Conservation (phyloP, 2,888 invertebrate genomes). For the Callosobruchus maculatus region DNA sequence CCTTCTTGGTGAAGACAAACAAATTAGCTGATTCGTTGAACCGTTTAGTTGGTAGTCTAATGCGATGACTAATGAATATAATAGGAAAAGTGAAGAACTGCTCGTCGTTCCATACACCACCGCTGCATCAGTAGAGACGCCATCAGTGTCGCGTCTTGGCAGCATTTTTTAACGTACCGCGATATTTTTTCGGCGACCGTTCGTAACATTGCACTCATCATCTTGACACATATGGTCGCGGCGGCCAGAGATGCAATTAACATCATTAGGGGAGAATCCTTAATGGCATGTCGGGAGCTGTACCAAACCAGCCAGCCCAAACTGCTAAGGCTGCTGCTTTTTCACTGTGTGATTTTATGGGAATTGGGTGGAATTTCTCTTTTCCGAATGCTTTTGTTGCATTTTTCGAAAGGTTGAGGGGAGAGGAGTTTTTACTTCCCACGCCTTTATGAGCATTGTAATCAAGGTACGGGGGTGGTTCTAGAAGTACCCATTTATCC, state of each 20-base stretch:
- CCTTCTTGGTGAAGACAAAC: neutral
- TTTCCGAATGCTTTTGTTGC: neutral
- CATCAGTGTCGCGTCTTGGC: neutral
- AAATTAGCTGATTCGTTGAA: neutral
- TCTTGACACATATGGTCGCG: conserved; percentile 42
- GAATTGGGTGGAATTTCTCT: neutral
- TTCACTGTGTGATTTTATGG: neutral
- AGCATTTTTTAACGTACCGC: neutral
- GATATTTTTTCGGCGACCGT: neutral
- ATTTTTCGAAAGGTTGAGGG: neutral
- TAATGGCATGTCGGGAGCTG: conserved; percentile 10
- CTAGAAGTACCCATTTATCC: too few relatives aligned
- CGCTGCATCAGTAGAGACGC: neutral
- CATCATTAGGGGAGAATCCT: conserved; percentile 30
- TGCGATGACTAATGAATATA: neutral
- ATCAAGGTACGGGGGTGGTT: too few relatives aligned
- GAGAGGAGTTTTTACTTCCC: neutral
- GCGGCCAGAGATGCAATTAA: conserved; percentile 36
- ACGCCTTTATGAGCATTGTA: too few relatives aligned
- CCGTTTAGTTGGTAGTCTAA: neutral
- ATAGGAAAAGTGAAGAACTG: neutral
- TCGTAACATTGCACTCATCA: conserved; percentile 19
- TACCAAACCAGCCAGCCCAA: neutral
- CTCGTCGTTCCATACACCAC: neutral
- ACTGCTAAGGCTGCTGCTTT: neutral